phyloP scores from a whole-genome alignment of 2,113 vertebrate species.

The Loxodonta africana region DNA sequence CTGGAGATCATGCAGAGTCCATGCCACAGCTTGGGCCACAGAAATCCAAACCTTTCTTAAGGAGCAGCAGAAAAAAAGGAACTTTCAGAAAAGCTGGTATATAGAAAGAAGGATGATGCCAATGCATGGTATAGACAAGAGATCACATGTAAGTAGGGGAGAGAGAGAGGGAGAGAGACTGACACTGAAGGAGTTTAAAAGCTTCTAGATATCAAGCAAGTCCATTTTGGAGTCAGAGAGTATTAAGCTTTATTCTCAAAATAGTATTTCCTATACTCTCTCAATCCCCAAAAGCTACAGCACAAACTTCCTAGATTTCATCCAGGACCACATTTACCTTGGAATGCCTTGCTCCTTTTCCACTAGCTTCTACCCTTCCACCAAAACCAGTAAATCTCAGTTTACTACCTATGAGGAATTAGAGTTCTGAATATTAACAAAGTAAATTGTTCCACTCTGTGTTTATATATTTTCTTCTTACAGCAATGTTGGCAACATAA shows the following conservation, averaged over 20 bases:
- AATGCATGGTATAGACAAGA: background rate
- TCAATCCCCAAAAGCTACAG: background rate
- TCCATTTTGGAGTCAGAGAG: background rate
- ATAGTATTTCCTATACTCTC: background rate
- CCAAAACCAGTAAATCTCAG: background rate
- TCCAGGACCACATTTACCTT: background rate
- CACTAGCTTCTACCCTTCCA: background rate
- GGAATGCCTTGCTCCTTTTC: background rate
- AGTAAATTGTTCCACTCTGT: background rate
- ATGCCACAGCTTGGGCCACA: background rate
- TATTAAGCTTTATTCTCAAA: background rate
- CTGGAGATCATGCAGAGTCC: background rate
- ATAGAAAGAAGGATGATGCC: background rate
- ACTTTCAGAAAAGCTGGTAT: background rate
- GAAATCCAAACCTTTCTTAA: background rate
- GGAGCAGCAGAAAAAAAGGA: background rate
- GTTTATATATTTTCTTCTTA: slow-evolving; percentile 18
- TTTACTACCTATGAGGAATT: background rate
- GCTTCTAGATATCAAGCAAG: background rate
- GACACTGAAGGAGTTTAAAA: background rate
- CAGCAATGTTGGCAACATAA: background rate
- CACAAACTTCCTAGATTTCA: background rate
- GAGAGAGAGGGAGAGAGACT: background rate
- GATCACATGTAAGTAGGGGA: background rate
- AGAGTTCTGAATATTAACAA: background rate